Conservation (phyloP, 2,113 vertebrate genomes). For the Xenopus tropicalis region DNA sequence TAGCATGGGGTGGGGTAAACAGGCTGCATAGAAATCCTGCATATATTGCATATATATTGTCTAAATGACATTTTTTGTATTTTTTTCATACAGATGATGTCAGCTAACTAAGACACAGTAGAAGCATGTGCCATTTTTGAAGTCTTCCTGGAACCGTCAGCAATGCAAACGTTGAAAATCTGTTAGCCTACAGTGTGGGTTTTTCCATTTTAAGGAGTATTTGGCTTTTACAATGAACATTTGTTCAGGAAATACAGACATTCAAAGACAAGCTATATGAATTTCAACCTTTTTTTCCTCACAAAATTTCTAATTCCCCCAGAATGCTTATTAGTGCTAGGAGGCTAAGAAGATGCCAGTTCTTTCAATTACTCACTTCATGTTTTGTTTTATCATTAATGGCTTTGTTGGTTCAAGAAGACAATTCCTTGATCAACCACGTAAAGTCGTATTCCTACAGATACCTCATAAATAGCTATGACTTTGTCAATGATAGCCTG, state of each 20-base stretch:
- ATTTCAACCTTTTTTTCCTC: neutral
- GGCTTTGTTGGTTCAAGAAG: constrained; percentile 74
- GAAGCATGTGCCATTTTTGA: neutral
- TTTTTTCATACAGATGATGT: no score
- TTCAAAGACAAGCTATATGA: constrained; percentile 12
- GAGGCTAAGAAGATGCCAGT: constrained; percentile 75
- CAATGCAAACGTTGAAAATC: neutral
- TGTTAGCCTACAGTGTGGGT: no score
- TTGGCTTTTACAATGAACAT: constrained; percentile 4
- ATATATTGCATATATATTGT: no score
- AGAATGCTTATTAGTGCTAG: constrained; percentile 80
- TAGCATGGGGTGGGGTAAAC: no score
- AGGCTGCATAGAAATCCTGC: no score
- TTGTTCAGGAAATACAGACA: neutral
- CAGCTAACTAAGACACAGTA: neutral
- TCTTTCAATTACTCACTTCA: constrained; percentile 71
- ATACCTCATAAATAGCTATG: constrained; percentile 84
- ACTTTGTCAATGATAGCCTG: constrained; percentile 78
- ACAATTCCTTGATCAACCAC: constrained; percentile 75
- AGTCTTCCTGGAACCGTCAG: neutral
- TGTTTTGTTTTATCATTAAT: constrained; percentile 77
- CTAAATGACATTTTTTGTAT: no score
- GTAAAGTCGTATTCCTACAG: constrained; percentile 84
- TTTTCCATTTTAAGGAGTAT: neutral
- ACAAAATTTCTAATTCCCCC: constrained; percentile 33